Base-by-base conservation (phyloP, 2,888 invertebrate species). In the Boloria euphrosyne region DNA sequence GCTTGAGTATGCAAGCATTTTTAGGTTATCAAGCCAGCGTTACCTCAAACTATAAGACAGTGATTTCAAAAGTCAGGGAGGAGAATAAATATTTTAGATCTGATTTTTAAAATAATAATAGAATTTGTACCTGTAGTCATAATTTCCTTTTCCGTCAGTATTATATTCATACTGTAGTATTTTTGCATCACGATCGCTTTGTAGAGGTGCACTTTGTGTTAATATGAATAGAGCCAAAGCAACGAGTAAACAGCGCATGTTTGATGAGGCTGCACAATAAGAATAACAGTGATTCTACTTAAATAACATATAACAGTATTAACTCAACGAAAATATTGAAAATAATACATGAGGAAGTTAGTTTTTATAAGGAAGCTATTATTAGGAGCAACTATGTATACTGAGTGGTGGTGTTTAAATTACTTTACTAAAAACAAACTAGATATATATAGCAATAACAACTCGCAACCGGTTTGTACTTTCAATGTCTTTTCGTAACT, bases 111-210 rank as follows among this genome's bases (percentile, higher is more conserved):
- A 46, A 62, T 46, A 50, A 27, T 22, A 58, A 51, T 51, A 13
- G 4, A 17, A 31, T 44, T 38, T 31, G 62, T 72, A 80, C 78
- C 74, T 74, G 67, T 76, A 81, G 5, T 67, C 66, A 53, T 80
- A 80, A 27, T 76, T 74, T 46, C 79, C 78, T 50, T 66, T 70
- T 27, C 72, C 76, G 59, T 75, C 73, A 64, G 66, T 73, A 43
- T 54, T 70, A 47, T 70, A 71, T 13, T 71, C 66, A 17, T 73
- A 68, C 46, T 57, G 14, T 50, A 69, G 44, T 58, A 72, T 74
- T 52, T 62, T 53, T 7, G 71, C 70, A 16, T 71, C 55, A 10
- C 53, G 68, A 14, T 75, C 72, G n/a, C 54, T 46, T 51, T 51
- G 58, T 5, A 59, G 22, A 7, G 66, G 64, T n/a, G 68, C 62